Evolutionary conservation across 2,797 vertebrate genomes (phyloP).

Genomic region (Gambelia wislizenii): DNA sequence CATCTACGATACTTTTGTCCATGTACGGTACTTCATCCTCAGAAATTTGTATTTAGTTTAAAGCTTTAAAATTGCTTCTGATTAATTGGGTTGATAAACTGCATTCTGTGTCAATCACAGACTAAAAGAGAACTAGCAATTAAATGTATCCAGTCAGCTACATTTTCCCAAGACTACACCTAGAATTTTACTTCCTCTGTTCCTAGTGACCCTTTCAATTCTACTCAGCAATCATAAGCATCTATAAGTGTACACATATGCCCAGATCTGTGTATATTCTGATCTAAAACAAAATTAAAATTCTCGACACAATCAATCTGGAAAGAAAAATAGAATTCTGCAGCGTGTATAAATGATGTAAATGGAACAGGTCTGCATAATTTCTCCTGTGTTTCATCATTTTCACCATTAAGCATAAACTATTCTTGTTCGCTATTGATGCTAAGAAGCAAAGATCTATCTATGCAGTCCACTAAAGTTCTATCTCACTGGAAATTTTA

Average conservation of each 20-base stretch:
- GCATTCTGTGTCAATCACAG: not conserved
- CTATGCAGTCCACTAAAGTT: not conserved
- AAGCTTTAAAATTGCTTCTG: not conserved
- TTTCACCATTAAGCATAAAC: not conserved
- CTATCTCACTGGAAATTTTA: not conserved
- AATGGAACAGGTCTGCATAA: not conserved
- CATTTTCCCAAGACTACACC: not conserved
- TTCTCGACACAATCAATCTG: not conserved
- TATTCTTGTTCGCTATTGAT: not conserved
- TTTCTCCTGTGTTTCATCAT: not conserved
- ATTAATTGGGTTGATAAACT: not conserved
- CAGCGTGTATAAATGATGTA: not conserved
- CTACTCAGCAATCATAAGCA: not conserved
- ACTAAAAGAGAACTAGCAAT: not conserved
- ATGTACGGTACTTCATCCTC: not conserved
- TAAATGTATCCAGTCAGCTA: not conserved
- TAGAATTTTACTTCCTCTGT: not conserved
- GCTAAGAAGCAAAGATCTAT: not conserved
- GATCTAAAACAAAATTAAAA: not conserved
- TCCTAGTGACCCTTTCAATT: not conserved
- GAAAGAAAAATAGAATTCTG: not conserved
- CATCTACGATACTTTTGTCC: not conserved
- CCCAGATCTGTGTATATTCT: not conserved
- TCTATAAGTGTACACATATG: not conserved
- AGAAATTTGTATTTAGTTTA: not conserved